phyloP scores from a whole-genome alignment of 2,888 invertebrate species.

The Choristoneura rosaceana region DNA sequence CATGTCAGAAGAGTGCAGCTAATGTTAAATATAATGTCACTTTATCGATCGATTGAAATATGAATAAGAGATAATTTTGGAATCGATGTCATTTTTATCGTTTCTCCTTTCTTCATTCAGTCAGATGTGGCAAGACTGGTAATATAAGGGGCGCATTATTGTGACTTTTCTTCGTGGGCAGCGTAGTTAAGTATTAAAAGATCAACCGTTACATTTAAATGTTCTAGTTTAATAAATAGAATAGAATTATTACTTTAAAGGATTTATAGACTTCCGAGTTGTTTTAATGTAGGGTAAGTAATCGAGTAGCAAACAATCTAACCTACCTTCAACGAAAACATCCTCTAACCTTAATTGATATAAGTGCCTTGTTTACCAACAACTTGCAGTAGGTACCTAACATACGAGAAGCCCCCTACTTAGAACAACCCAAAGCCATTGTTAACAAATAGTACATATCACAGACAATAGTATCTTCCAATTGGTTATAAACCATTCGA shows the following conservation, averaged over 20 bases:
- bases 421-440: constrained; percentile 50
- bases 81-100: constrained; percentile 82
- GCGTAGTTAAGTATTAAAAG: background rate
- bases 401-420: constrained; percentile 41
- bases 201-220: background rate
- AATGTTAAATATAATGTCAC: constrained; percentile 1
- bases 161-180: background rate
- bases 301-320: constrained; percentile 2
- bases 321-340: background rate
- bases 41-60: constrained; percentile 31
- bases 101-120: constrained; percentile 66
- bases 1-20: background rate
- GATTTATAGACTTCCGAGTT: background rate
- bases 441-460: constrained; percentile 51
- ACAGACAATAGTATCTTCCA: constrained; percentile 54
- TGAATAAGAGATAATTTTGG: constrained; percentile 49
- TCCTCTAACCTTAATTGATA: constrained; percentile 13
- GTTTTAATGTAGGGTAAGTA: background rate
- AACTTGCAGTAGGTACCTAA: constrained; percentile 14
- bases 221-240: background rate
- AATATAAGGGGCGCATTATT: background rate
- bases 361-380: constrained; percentile 7
- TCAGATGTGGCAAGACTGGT: background rate
- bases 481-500: constrained; percentile 48
- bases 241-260: background rate